Evolutionary conservation across 37 sponge, comb jelly and placozoan species (phyloP), one percentile per base, ranked within the genome.

Genomic region (Cliona cf. orientalis): DNA sequence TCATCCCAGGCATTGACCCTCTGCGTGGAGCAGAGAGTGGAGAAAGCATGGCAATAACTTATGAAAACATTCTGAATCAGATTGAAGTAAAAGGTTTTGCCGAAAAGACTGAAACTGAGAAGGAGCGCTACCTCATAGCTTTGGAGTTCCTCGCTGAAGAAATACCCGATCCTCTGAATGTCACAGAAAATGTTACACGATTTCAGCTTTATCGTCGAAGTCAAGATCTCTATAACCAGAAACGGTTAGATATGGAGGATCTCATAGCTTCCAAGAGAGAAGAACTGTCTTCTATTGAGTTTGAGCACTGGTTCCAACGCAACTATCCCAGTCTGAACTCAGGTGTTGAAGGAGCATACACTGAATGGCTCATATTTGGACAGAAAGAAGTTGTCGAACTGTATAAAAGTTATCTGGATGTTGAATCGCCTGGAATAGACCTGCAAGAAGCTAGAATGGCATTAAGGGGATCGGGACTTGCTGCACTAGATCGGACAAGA

Each of bases 281-380:
- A 21, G 26, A 31, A 4, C 49, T 69, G 4, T 37, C 72, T 2
- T 63, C 46, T 0, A 19, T 65, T 19, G 87, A 86, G 3, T 86
- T 46, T 33, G 80, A 86, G 80, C 58, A 31, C 11, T 86, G 87
- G 87, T 86, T 86, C 36, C 79, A 78, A 32, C 57, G 80, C 2
- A 79, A 79, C 58, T 86, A 71, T 43, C 80, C 80, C 5, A 17
- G 72, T 21, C 42, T 86, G 42, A 71, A 72, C 12, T 46, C 87
- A 1, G 28, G 41, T 17, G 80, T 86, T 11, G 87, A 79, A 38
- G 80, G 80, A 0, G 87, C 87, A 40, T 86, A 70, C 63, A 79
- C 70, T 6, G 80, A 79, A 9, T 86, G 87, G 87, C 73, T 79
- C 5, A 58, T 86, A 33, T 86, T 80, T 45, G 87, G 87, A 23